Evolutionary conservation across 2,797 vertebrate genomes (phyloP).

Genomic region (Pachyuromys duprasi): DNA sequence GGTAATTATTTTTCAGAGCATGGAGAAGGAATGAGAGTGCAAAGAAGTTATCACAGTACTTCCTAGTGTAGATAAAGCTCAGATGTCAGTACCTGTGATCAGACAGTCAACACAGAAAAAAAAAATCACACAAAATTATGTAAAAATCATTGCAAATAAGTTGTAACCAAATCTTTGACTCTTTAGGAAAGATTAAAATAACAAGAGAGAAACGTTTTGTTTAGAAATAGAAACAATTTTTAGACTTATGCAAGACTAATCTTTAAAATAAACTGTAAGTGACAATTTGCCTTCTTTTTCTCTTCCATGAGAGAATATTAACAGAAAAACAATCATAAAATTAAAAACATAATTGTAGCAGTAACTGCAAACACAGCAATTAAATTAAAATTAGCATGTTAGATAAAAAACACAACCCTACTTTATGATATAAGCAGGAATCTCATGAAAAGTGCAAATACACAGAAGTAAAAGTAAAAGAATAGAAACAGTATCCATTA

Average conservation of each 20-base stretch:
- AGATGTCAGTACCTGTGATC: neutral
- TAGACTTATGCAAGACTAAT: neutral
- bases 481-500: neutral
- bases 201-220: neutral
- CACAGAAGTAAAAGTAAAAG: neutral
- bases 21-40: neutral
- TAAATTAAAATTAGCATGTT: neutral
- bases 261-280: neutral
- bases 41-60: neutral
- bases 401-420: neutral
- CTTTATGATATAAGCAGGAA: neutral
- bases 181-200: neutral
- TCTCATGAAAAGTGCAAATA: neutral
- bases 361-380: neutral
- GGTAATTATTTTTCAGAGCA: neutral
- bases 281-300: neutral
- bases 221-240: conserved; percentile 49
- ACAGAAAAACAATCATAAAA: neutral
- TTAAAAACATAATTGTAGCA: neutral
- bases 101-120: neutral
- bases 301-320: neutral
- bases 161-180: neutral
- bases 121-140: neutral
- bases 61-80: neutral
- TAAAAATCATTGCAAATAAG: neutral